A percentile compares a stretch with the other conserved stretches of the same genome.
Conservation (phyloP, 2,797 vertebrate species). For the Labeo calbasu region DNA sequence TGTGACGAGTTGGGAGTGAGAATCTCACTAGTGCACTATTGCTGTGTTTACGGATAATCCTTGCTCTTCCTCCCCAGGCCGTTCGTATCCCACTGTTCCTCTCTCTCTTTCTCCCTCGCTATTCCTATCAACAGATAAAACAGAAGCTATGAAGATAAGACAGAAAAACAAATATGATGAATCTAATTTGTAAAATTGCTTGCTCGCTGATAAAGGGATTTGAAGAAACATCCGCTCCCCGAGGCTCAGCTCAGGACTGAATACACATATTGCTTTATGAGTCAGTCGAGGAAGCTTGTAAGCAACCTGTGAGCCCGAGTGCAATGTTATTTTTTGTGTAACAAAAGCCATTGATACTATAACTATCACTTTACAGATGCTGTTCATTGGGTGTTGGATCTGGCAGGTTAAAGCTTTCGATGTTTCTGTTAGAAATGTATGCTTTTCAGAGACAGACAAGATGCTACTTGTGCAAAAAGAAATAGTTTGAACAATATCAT, state of each 20-base stretch:
- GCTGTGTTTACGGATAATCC: background rate
- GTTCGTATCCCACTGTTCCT: background rate
- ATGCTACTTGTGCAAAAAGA: background rate
- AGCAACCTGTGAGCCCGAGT: background rate
- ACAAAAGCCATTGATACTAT: background rate
- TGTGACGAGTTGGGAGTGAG: too few relatives aligned
- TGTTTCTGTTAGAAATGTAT: background rate
- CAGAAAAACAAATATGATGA: background rate
- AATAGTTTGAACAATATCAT: background rate
- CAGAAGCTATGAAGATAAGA: background rate
- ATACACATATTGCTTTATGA: background rate
- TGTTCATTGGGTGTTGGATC: background rate
- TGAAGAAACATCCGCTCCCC: background rate
- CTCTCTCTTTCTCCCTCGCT: background rate
- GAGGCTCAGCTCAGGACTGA: background rate
- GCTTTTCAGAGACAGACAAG: background rate
- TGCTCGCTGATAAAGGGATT: constrained; percentile 17
- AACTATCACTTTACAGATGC: background rate
- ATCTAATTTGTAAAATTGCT: constrained; percentile 13
- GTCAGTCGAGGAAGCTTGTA: background rate
- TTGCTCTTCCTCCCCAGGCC: background rate
- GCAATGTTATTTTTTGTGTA: background rate
- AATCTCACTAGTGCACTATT: background rate
- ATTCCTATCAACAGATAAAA: background rate
- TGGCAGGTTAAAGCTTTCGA: background rate